These are phyloP conservation scores for Lampropteryx suffumata DNA, from an alignment of 2,888 invertebrate species.

Conservation along the genomic window DNA sequence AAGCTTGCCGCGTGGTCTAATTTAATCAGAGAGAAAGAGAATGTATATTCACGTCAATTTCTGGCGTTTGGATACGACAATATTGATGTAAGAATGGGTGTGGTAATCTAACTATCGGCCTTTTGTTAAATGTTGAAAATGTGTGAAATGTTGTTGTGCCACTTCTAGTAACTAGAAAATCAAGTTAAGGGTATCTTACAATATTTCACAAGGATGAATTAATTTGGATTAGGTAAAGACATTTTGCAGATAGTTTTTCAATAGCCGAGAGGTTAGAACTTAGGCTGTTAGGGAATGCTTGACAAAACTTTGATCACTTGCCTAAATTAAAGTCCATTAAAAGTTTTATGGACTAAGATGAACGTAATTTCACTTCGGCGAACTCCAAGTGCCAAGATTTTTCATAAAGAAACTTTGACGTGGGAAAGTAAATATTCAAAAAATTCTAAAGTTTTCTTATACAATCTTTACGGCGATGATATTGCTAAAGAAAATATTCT, in stretches of 20 bases:
- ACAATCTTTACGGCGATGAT: conserved; percentile 2
- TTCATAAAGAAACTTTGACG: conserved; percentile 18
- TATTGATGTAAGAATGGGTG: too few species aligned
- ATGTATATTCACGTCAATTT: too few species aligned
- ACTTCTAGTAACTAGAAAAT: too few species aligned
- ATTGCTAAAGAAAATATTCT: neutral
- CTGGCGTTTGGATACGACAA: too few species aligned
- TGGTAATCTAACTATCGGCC: too few species aligned
- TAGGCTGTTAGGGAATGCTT: conserved; percentile 17
- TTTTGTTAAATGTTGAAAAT: too few species aligned
- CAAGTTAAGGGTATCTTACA: neutral
- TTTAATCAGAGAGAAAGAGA: too few species aligned
- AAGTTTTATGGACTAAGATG: conserved; percentile 23
- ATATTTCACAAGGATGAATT: neutral
- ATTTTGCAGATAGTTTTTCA: conserved; percentile 6
- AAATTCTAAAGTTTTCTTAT: conserved; percentile 6
- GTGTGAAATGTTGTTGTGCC: too few species aligned
- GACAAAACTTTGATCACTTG: conserved; percentile 25
- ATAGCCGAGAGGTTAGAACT: conserved; percentile 24
- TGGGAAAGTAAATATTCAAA: conserved; percentile 16
- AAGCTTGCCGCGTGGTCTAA: too few species aligned
- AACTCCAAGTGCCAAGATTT: conserved; percentile 27
- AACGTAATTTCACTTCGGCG: conserved; percentile 25
- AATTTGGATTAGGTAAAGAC: neutral
- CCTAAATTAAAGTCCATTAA: conserved; percentile 25